phyloP scores from a whole-genome alignment of 2,888 invertebrate species.

The Eupithecia tripunctaria region DNA sequence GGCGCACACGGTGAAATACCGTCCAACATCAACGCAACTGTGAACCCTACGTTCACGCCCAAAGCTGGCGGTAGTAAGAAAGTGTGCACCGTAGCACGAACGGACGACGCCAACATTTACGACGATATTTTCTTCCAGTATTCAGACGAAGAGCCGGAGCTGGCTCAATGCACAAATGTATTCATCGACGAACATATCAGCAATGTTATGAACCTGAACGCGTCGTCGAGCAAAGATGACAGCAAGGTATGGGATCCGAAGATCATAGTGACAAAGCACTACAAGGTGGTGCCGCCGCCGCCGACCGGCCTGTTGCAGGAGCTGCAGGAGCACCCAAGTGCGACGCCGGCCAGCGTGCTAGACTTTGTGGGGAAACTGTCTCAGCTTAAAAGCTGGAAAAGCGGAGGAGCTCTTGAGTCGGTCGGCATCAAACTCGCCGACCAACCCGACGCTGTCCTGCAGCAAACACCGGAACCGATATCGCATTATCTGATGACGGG shows the following conservation, averaged over 20 bases:
- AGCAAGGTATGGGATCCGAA: slow-evolving; percentile 76
- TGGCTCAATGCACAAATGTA: slow-evolving; percentile 77
- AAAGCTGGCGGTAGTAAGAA: slow-evolving; percentile 83
- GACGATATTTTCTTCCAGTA: slow-evolving; percentile 84
- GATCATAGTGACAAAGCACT: slow-evolving; percentile 71
- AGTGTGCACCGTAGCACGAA: slow-evolving; percentile 70
- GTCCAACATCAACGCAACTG: slow-evolving; percentile 70
- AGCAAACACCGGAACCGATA: slow-evolving; percentile 62
- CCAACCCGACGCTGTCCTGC: slow-evolving; percentile 73
- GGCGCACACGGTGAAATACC: slow-evolving; percentile 82
- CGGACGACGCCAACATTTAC: slow-evolving; percentile 72
- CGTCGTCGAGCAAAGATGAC: slow-evolving; percentile 78
- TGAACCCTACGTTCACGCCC: slow-evolving; percentile 77
- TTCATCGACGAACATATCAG: slow-evolving; percentile 79
- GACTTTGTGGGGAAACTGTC: slow-evolving; percentile 78
- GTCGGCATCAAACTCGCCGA: slow-evolving; percentile 75
- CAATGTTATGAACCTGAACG: slow-evolving; percentile 81
- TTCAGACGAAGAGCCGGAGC: slow-evolving; percentile 85
- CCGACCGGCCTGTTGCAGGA: slow-evolving; percentile 70
- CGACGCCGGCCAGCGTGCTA: slow-evolving; percentile 69
- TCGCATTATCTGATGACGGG: slow-evolving; percentile 77
- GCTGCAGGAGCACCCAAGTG: slow-evolving; percentile 57
- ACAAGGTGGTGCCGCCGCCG: slow-evolving; percentile 70
- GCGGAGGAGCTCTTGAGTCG: slow-evolving; percentile 70
- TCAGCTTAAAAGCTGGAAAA: slow-evolving; percentile 78